Evolutionary conservation across 2,113 vertebrate genomes (phyloP).

Genomic region (Porphyrio hochstetteri): DNA sequence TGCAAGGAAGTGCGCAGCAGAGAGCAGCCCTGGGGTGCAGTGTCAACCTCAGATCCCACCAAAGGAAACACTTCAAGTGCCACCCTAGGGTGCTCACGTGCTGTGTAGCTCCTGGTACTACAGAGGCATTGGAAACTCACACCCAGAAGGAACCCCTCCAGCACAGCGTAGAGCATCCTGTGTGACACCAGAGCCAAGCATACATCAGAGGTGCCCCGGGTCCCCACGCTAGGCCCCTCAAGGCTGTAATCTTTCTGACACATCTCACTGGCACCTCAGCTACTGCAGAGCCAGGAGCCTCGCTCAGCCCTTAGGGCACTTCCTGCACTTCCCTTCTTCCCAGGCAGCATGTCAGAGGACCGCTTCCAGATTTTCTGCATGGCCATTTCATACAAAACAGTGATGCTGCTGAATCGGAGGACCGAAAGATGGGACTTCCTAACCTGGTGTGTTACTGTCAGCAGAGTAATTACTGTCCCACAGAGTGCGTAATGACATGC

Average conservation of each 20-base stretch:
- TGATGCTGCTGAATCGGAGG: neutral
- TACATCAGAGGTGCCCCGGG: neutral
- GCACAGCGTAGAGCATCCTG: fast-evolving
- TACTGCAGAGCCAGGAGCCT: neutral
- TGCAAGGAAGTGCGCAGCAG: neutral
- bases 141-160: neutral
- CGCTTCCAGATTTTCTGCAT: neutral
- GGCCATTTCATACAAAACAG: neutral
- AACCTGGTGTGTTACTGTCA: neutral
- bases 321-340: neutral
- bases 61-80: neutral
- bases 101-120: fast-evolving
- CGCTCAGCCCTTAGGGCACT: neutral
- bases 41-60: neutral
- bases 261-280: neutral
- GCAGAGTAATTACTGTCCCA: neutral
- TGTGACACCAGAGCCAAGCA: neutral
- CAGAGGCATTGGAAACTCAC: neutral
- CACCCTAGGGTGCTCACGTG: neutral
- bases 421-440: neutral
- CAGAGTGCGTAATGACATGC: neutral
- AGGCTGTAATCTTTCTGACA: neutral
- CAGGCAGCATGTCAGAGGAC: neutral
- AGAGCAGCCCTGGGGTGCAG: neutral
- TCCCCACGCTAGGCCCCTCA: neutral